Percentiles rank a stretch among this genome's conserved stretches.
These are phyloP conservation scores for Linnaemya vulpina DNA, from an alignment of 2,888 invertebrate species.

Conservation along the genomic window DNA sequence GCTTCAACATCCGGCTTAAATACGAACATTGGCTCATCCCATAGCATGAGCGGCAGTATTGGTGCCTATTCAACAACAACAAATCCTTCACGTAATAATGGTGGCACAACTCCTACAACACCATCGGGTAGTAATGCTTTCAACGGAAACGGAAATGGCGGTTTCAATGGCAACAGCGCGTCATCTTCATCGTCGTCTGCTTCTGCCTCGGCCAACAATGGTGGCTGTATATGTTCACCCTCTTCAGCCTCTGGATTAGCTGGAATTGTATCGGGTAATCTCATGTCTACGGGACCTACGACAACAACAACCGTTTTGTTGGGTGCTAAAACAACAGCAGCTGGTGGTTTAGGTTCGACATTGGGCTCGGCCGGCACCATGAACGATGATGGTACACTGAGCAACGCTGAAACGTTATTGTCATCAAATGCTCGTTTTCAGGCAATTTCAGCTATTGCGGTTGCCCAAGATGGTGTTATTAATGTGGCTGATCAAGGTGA, in stretches of 20 bases:
- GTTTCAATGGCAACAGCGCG: conserved; percentile 73
- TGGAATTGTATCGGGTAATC: conserved; percentile 79
- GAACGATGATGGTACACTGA: conserved; percentile 83
- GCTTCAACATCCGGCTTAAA: conserved; percentile 76
- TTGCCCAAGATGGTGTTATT: conserved; percentile 97
- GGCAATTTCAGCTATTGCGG: conserved; percentile 94
- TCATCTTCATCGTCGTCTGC: conserved; percentile 65
- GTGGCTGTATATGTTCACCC: conserved; percentile 70
- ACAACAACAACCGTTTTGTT: conserved; percentile 81
- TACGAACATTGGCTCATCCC: conserved; percentile 67
- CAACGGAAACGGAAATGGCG: conserved; percentile 74
- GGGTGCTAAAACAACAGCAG: conserved; percentile 80
- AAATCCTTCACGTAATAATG: conserved; percentile 81
- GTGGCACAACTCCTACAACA: conserved; percentile 79
- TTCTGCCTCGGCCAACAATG: conserved; percentile 74
- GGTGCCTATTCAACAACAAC: conserved; percentile 80
- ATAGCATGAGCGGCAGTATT: conserved; percentile 66
- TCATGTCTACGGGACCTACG: conserved; percentile 82
- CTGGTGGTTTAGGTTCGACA: conserved; percentile 75
- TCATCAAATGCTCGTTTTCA: conserved; percentile 96
- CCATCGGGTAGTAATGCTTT: conserved; percentile 76
- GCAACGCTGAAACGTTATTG: conserved; percentile 92
- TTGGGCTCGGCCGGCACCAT: conserved; percentile 76
- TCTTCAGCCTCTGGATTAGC: conserved; percentile 74
- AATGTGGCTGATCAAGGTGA: conserved; percentile 97